Percentiles rank a stretch among this genome's conserved stretches.
Evolutionary conservation across 2,888 invertebrate species (phyloP).

Genomic region (Pristionchus mayeri): DNA sequence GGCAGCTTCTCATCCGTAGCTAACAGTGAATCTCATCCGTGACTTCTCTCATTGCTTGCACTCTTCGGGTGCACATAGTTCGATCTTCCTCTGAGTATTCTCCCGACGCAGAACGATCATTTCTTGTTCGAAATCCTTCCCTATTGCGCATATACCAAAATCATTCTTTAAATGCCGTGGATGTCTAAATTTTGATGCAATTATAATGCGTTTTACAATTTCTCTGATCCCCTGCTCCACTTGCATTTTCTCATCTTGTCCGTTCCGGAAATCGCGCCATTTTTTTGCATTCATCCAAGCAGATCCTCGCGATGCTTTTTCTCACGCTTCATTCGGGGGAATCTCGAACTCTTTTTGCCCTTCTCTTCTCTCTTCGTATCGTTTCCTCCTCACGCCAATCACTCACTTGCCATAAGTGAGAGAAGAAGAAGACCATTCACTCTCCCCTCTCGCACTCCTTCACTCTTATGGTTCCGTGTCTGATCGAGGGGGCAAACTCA

Average conservation of each 20-base stretch:
- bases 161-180: too few relatives aligned
- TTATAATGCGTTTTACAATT: neutral
- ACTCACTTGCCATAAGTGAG: conserved; percentile 8
- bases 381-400: conserved; percentile 19
- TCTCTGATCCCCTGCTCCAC: neutral
- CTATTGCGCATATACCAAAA: too few relatives aligned
- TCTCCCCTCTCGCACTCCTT: neutral
- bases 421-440: neutral
- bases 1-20: neutral
- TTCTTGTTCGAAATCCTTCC: too few relatives aligned
- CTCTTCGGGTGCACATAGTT: neutral
- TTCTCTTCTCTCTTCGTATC: conserved; percentile 5
- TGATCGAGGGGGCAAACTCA: too few relatives aligned
- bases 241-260: neutral
- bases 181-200: too few relatives aligned
- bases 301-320: conserved; percentile 31
- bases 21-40: too few relatives aligned
- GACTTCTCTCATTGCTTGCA: too few relatives aligned
- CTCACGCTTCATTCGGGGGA: conserved; percentile 12
- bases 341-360: conserved; percentile 41
- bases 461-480: conserved; percentile 8
- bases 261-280: neutral
- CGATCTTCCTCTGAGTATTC: neutral
- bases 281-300: neutral
- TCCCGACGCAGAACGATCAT: too few relatives aligned